These are phyloP conservation scores for Acanthurus lineatus DNA, from an alignment of 2,797 vertebrate species.

Conservation along the genomic window DNA sequence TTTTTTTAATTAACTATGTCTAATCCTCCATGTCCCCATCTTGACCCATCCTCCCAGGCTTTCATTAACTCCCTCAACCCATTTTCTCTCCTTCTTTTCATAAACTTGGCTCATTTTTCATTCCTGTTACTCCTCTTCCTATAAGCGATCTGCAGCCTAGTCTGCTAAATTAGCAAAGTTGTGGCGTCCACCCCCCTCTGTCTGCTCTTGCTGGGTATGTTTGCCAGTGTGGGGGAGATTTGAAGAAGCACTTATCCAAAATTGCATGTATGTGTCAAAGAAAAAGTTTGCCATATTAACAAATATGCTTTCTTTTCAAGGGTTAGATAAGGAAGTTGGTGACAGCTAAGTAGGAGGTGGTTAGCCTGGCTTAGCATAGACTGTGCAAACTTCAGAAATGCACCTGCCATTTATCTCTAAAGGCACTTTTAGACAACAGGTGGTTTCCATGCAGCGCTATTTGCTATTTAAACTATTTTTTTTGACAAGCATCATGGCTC, in stretches of 20 bases:
- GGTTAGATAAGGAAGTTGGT: not conserved
- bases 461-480: not conserved
- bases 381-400: not conserved
- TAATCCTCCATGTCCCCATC: slow-evolving; percentile 60
- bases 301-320: not conserved
- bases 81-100: slow-evolving; percentile 36
- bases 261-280: not conserved
- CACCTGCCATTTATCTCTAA: not conserved
- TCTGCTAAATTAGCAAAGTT: slow-evolving; percentile 5
- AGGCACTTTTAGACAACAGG: slow-evolving; percentile 5
- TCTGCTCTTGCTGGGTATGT: slow-evolving; percentile 7
- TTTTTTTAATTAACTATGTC: slow-evolving; percentile 69
- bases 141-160: not conserved
- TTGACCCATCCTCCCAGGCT: slow-evolving; percentile 55
- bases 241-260: slow-evolving; percentile 3
- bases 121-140: slow-evolving; percentile 10
- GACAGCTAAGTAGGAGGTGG: not conserved
- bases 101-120: slow-evolving; percentile 49
- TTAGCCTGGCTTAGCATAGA: slow-evolving; percentile 11
- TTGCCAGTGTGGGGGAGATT: slow-evolving; percentile 8
- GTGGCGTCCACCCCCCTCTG: not conserved
- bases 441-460: not conserved
- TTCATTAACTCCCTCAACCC: slow-evolving; percentile 55
- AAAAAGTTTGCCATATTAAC: slow-evolving; percentile 1
- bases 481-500: not conserved